These are phyloP conservation scores for Drosophila nigricruria DNA, from an alignment of 2,888 invertebrate species.

Conservation along the genomic window DNA sequence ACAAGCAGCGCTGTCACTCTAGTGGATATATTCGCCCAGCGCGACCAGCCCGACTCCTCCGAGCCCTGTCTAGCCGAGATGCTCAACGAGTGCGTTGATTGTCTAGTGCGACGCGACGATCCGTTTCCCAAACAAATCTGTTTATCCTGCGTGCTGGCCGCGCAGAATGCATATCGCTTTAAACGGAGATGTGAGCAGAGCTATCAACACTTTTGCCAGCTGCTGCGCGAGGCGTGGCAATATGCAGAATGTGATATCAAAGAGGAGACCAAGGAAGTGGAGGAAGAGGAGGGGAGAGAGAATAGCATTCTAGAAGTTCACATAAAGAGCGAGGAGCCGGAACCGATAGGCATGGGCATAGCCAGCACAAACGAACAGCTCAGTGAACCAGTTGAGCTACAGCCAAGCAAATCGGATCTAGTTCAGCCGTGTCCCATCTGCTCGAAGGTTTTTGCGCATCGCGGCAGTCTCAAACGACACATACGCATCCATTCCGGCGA, in stretches of 20 bases:
- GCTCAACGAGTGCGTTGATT: slow-evolving; percentile 62
- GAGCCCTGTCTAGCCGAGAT: slow-evolving; percentile 59
- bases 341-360: not conserved
- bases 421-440: slow-evolving; percentile 9
- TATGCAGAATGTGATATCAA: slow-evolving; percentile 6
- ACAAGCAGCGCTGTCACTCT: slow-evolving; percentile 43
- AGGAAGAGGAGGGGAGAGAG: not conserved
- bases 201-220: slow-evolving; percentile 53
- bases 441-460: slow-evolving; percentile 6
- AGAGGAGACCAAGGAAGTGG: not conserved
- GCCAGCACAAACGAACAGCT: not conserved
- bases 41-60: slow-evolving; percentile 8
- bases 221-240: slow-evolving; percentile 58
- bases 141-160: slow-evolving; percentile 62
- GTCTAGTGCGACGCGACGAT: slow-evolving; percentile 39
- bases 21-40: slow-evolving; percentile 52
- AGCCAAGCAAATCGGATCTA: not conserved
- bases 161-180: slow-evolving; percentile 71
- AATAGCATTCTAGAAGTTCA: not conserved
- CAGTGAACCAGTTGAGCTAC: not conserved
- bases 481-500: slow-evolving; percentile 29
- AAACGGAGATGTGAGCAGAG: slow-evolving; percentile 76
- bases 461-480: slow-evolving; percentile 23
- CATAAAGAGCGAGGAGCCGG: slow-evolving; percentile 4
- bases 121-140: slow-evolving; percentile 79